These are phyloP conservation scores for Heterotilapia buettikoferi DNA, from an alignment of 2,113 vertebrate species.

Conservation along the genomic window DNA sequence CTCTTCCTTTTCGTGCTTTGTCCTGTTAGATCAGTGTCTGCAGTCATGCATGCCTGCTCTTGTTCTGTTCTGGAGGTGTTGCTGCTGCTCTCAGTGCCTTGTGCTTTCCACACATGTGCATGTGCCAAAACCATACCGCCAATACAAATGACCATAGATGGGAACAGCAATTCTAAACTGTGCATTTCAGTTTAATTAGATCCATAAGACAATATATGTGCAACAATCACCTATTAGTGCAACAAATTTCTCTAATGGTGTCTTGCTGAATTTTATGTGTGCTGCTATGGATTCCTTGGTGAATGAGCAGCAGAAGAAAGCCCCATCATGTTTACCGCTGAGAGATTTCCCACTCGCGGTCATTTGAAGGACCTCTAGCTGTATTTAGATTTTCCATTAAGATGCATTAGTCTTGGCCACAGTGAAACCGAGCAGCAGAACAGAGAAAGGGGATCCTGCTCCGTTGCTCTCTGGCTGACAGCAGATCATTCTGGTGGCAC, in stretches of 20 bases:
- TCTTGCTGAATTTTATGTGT: not conserved
- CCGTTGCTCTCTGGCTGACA: conserved; percentile 41
- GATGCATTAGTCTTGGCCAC: conserved; percentile 41
- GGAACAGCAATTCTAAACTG: not conserved
- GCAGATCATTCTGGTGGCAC: conserved; percentile 31
- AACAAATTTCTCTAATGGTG: not conserved
- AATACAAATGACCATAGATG: not conserved
- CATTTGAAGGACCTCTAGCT: conserved; percentile 37
- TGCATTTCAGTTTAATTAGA: not conserved
- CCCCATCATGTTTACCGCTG: not conserved
- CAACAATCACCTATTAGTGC: not conserved
- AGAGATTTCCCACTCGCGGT: conserved; percentile 23
- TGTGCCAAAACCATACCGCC: not conserved
- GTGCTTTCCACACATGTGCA: not conserved
- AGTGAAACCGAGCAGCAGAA: not conserved
- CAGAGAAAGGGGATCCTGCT: conserved; percentile 35
- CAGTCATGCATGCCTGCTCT: not conserved
- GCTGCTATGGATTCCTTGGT: not conserved
- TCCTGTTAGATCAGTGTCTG: not conserved
- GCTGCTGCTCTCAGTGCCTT: not conserved
- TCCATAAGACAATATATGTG: not conserved
- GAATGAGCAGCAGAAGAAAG: not conserved
- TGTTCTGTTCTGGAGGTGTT: not conserved
- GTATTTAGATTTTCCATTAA: conserved; percentile 54
- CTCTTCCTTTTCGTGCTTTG: not conserved